Conservation (phyloP, 2,797 vertebrate species). For the Hydrolagus colliei region DNA sequence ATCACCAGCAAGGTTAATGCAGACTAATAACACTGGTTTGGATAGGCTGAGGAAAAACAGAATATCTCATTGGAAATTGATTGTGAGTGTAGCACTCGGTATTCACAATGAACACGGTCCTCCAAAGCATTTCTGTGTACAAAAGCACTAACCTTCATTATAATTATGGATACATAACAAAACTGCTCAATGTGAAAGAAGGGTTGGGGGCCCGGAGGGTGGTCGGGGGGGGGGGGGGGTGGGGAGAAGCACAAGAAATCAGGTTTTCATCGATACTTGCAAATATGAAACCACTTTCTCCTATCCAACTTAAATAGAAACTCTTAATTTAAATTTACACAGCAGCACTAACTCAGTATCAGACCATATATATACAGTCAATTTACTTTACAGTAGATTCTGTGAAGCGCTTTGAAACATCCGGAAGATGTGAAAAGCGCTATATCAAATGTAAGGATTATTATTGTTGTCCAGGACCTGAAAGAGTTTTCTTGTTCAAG, state of each 20-base stretch:
- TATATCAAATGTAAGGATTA: no score
- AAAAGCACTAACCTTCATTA: slow-evolving; percentile 69
- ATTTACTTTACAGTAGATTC: no score
- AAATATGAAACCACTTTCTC: background rate
- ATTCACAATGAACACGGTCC: slow-evolving; percentile 65
- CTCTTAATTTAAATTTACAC: background rate
- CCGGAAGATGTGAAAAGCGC: no score
- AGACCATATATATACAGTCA: no score
- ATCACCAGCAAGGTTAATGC: slow-evolving; percentile 70
- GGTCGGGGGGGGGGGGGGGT: slow-evolving; percentile 34
- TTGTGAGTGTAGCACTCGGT: slow-evolving; percentile 50
- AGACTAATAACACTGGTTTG: slow-evolving; percentile 66
- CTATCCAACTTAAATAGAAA: background rate
- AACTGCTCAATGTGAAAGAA: slow-evolving; percentile 61
- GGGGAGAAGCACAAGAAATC: slow-evolving; percentile 30
- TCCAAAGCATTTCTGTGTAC: slow-evolving; percentile 61
- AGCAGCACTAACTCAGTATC: background rate
- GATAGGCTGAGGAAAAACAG: slow-evolving; percentile 61
- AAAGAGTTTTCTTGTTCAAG: no score
- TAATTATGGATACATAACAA: slow-evolving; percentile 58
- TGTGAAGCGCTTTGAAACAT: no score
- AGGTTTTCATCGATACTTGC: background rate
- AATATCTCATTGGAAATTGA: slow-evolving; percentile 65
- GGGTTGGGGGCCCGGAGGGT: slow-evolving; percentile 38
- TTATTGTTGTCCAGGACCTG: no score